Base-by-base conservation (phyloP, 2,797 vertebrate genomes). In the Odontamblyopus lacepedii region DNA sequence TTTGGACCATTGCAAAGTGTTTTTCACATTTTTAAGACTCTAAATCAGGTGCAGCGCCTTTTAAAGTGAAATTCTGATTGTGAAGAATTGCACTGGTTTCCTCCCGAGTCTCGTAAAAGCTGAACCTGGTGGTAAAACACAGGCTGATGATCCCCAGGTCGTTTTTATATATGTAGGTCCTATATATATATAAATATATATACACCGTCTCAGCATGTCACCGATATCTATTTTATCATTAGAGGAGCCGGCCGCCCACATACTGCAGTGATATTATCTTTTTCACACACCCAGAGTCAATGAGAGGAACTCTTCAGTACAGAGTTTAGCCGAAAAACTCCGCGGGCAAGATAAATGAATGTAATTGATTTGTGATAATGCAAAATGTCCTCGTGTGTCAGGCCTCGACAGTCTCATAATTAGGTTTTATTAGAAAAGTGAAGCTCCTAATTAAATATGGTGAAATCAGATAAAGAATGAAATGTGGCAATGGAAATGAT, bases 51-150 rank as follows among this genome's bases (percentile, higher is more conserved):
- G 15, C 41, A 44, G 2, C 4, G 12, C 12, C 12, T 44, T 44
- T 44, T 13, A 80, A 87, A 82, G 77, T 67, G 44, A 83, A 75
- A 86, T 74, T 74, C 23, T 77, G 77, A 88, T 87, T 87, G 87
- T 71, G 63, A 13, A 73, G 76, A 15, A 81, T 16, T 12, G 77
- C 71, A 13, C 69, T 77, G 70, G 77, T 78, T 65, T 78, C 38
- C 72, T 71, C 75, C 68, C 38, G 62, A 57, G 59, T 67, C 69
- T 69, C 4, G 81, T 30, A n/a, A 82, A 78, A 70, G 71, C 78
- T 86, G 79, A 87, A 87, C 83, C 18, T 85, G 80, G 83, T 73
- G 88, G 87, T 89, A 83, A 85, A 85, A 77, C 85, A 70, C 77
- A 53, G 77, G 77, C 75, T 76, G 80, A 88, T 83, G 81, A 79